These are phyloP conservation scores for Theristus sp. DNA, from an alignment of 2,888 invertebrate species.

Conservation along the genomic window DNA sequence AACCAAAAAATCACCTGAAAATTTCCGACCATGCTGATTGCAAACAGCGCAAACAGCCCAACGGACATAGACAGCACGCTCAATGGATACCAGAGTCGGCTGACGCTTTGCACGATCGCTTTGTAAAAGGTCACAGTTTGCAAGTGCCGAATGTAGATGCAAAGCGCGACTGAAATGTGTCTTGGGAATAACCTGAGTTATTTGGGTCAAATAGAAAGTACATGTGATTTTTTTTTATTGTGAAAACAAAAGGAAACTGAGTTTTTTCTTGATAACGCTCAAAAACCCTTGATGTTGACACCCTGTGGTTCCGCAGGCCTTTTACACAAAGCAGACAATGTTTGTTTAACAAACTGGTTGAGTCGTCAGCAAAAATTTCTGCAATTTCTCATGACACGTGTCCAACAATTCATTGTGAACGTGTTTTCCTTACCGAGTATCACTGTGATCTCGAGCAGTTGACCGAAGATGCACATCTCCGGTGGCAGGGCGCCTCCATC, in stretches of 20 bases:
- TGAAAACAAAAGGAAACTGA: no score
- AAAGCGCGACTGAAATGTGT: neutral
- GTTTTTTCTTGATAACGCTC: no score
- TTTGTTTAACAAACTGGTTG: no score
- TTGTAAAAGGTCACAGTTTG: neutral
- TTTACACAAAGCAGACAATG: no score
- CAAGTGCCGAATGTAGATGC: neutral
- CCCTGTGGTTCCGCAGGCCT: no score
- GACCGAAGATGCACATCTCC: neutral
- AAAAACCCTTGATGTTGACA: no score
- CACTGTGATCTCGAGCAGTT: neutral
- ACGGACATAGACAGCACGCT: neutral
- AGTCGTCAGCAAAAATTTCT: no score
- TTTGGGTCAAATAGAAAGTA: neutral
- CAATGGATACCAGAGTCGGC: neutral
- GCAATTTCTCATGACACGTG: no score
- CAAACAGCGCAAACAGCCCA: neutral
- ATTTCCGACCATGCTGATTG: neutral
- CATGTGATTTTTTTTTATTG: neutral
- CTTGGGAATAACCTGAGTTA: no score
- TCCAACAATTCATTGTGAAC: no score
- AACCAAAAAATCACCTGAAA: neutral
- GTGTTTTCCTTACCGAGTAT: neutral
- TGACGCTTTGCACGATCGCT: neutral
- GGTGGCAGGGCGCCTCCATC: neutral